Evolutionary conservation across 1,140 invertebrate genomes (phyloP), one percentile per base, ranked within the genome.

Genomic region (Diorhabda sublineata): DNA sequence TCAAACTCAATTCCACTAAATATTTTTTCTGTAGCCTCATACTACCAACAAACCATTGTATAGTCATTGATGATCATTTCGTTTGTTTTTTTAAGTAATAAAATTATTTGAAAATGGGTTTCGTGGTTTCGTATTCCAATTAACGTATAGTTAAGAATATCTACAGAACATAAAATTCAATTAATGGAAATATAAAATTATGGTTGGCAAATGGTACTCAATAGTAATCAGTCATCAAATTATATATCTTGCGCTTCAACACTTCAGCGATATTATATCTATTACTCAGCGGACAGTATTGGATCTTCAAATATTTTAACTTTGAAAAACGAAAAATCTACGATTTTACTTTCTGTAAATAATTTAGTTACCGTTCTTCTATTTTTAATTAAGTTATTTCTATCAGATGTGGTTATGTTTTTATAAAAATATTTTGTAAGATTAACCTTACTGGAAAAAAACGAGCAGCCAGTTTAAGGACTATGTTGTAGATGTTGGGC

Each of bases 211-310:
- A 64, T 64, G 45, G 45, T 56, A 56, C 45, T 64, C 4, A 26
- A 64, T 45, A 52, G 61, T 26, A 26, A 26, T 26, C 43, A 26
- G n/a, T 42, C 11, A 56, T 52, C 41, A 64, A 64, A 64, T 64
- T 64, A 64, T 64, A 64, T 64, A 64, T 56, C 63, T 64, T 57
- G 47, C 11, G 42, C 26, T 42, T 9, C 63, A 57, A 62, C 61
- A 62, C 61, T 62, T 44, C 44, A n/a, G 44, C 61, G 61, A 41
- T n/a, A n/a, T 56, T 56, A 8, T 9, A n/a, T 7, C 63, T 45
- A n/a, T 64, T 43, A 56, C 45, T 42, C 26, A 45, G 44, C 43
- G 2, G 2, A 41, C 3, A 57, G 63, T 45, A 45, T 45, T 52
- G 63, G 52, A 64, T 45, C 42, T 26, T 26, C 26, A 26, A 26